A percentile compares a stretch with the other conserved stretches of the same genome.
Conservation (phyloP, 2,888 invertebrate species). For the Iselma pallidipennis region DNA sequence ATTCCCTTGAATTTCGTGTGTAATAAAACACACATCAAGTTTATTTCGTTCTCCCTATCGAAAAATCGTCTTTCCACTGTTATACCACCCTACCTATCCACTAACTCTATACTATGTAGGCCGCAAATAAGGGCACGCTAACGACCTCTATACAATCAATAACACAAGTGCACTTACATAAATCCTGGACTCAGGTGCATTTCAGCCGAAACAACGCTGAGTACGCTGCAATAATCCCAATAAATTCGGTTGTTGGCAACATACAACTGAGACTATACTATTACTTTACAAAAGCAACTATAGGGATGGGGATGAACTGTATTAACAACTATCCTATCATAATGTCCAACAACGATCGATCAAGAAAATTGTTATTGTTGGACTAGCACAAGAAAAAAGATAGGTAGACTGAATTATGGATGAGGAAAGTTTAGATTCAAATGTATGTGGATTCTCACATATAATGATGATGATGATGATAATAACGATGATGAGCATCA, state of each 20-base stretch:
- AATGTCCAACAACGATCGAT: neutral
- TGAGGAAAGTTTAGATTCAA: too few relatives aligned
- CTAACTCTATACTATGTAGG: conserved; percentile 7
- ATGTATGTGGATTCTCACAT: too few relatives aligned
- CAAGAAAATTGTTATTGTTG: neutral
- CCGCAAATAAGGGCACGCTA: conserved; percentile 46
- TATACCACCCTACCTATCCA: neutral
- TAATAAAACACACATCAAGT: neutral
- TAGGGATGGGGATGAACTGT: neutral
- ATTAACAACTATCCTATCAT: too few relatives aligned
- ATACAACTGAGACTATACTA: conserved; percentile 22
- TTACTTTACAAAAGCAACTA: neutral
- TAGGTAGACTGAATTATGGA: too few relatives aligned
- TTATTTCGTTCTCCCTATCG: neutral
- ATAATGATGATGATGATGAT: neutral
- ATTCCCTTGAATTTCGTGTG: neutral
- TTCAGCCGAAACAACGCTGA: conserved; percentile 35
- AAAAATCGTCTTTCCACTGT: neutral
- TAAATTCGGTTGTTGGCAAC: conserved; percentile 26
- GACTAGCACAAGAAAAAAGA: too few relatives aligned
- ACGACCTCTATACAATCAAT: conserved; percentile 46
- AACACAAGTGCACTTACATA: conserved; percentile 47
- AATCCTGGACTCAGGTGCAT: conserved; percentile 48
- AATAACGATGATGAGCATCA: neutral
- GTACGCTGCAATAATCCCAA: conserved; percentile 36